Evolutionary conservation across 2,888 invertebrate species (phyloP).

Genomic region (Digitonthophagus gazella): DNA sequence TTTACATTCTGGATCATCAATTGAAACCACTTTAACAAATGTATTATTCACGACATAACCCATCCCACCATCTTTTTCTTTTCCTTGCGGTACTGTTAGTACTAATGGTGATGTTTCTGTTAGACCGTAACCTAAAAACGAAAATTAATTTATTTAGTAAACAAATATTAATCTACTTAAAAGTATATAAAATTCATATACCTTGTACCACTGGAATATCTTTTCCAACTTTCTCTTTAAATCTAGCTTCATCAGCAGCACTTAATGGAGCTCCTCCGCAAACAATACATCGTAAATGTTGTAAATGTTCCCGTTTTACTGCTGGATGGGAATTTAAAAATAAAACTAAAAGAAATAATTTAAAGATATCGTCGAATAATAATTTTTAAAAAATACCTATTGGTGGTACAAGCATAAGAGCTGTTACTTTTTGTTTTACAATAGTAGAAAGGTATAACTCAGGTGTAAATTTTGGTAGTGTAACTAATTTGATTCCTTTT

Average conservation of each 20-base stretch:
- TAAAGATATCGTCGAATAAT: not conserved
- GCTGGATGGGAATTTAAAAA: conserved; percentile 66
- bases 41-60: conserved; percentile 65
- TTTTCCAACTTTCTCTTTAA: conserved; percentile 53
- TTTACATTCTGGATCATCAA: conserved; percentile 42
- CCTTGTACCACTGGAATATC: conserved; percentile 42
- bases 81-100: conserved; percentile 26
- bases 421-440: conserved; percentile 61
- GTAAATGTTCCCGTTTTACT: conserved; percentile 58
- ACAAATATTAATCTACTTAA: not conserved
- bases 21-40: conserved; percentile 61
- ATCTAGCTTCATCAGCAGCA: conserved; percentile 55
- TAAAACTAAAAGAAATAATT: conserved; percentile 53
- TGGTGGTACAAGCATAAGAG: conserved; percentile 78
- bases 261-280: conserved; percentile 72
- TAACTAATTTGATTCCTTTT: conserved; percentile 64
- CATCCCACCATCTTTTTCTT: conserved; percentile 43
- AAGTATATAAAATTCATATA: conserved; percentile 5
- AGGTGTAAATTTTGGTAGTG: conserved; percentile 73
- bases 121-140: conserved; percentile 62
- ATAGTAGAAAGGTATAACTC: conserved; percentile 64
- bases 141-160: not conserved
- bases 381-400: conserved; percentile 57
- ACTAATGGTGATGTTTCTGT: conserved; percentile 61
- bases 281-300: conserved; percentile 55